These are phyloP conservation scores for Miltochrista miniata DNA, from an alignment of 2,888 invertebrate species.

Conservation along the genomic window DNA sequence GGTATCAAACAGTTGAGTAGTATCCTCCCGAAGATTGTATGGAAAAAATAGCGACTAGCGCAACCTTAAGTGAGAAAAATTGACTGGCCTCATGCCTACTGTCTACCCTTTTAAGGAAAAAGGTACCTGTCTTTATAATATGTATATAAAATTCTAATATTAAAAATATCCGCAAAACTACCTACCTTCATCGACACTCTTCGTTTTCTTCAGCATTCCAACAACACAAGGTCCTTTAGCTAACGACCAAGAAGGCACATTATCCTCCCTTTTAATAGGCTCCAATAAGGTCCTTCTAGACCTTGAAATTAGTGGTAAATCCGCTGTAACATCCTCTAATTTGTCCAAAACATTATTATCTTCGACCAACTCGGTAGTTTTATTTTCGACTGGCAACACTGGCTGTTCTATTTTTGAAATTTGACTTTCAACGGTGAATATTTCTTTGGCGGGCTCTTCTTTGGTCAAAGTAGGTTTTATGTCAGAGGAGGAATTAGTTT, in stretches of 20 bases:
- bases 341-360: slow-evolving; percentile 20
- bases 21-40: no score
- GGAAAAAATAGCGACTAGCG: no score
- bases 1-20: no score
- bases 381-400: slow-evolving; percentile 46
- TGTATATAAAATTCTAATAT: no score
- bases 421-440: slow-evolving; percentile 70
- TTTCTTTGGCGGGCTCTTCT: slow-evolving; percentile 45
- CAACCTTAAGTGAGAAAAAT: no score
- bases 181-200: slow-evolving; percentile 38
- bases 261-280: slow-evolving; percentile 67
- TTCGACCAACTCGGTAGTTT: slow-evolving; percentile 37
- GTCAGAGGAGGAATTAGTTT: slow-evolving; percentile 71
- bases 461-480: slow-evolving; percentile 60
- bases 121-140: no score
- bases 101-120: no score
- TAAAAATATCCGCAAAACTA: slow-evolving; percentile 6
- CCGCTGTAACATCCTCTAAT: slow-evolving; percentile 38
- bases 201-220: slow-evolving; percentile 62
- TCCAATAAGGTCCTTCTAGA: slow-evolving; percentile 71
- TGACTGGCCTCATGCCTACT: no score
- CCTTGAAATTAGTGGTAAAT: slow-evolving; percentile 62
- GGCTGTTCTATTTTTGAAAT: slow-evolving; percentile 59
- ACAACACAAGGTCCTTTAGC: slow-evolving; percentile 74
- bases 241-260: slow-evolving; percentile 71